These are phyloP conservation scores for Stichodactyla helianthus DNA, from an alignment of 64 coral and sea anemone species.

Conservation along the genomic window DNA sequence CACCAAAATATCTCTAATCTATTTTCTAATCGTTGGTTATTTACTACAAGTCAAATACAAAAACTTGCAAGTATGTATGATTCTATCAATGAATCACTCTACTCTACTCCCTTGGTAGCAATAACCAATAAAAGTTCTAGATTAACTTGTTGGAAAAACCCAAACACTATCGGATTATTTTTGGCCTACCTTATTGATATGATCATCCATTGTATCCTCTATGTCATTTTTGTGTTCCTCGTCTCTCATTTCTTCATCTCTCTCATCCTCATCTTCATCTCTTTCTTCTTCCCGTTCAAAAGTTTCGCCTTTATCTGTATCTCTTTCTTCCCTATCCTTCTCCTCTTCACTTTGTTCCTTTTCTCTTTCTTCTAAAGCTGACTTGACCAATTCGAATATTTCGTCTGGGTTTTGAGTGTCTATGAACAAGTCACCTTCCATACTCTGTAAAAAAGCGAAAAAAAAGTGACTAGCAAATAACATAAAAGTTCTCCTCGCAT, in stretches of 20 bases:
- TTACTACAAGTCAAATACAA: too few relatives aligned
- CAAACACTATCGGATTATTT: too few relatives aligned
- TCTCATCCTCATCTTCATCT: constrained; percentile 7
- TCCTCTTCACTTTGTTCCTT: neutral
- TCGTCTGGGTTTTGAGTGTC: constrained; percentile 38
- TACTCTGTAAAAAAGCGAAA: constrained; percentile 13
- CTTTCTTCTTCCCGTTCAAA: neutral
- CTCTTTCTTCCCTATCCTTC: neutral
- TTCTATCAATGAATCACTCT: too few relatives aligned
- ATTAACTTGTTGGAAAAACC: too few relatives aligned
- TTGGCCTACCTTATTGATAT: neutral
- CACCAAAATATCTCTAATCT: too few relatives aligned
- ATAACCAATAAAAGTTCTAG: too few relatives aligned
- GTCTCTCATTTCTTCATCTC: neutral
- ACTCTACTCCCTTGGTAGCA: too few relatives aligned
- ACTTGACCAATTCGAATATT: constrained; percentile 24
- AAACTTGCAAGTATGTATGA: too few relatives aligned
- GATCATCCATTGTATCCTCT: neutral
- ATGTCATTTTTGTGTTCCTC: neutral
- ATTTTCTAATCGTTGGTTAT: too few relatives aligned
- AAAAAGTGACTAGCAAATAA: neutral
- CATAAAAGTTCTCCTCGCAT: too few relatives aligned
- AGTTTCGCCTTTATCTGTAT: neutral
- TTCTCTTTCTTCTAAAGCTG: constrained; percentile 31
- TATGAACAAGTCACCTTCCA: constrained; percentile 33